Evolutionary conservation across 2,888 invertebrate genomes (phyloP).

Genomic region (Pogonocherus hispidulus): DNA sequence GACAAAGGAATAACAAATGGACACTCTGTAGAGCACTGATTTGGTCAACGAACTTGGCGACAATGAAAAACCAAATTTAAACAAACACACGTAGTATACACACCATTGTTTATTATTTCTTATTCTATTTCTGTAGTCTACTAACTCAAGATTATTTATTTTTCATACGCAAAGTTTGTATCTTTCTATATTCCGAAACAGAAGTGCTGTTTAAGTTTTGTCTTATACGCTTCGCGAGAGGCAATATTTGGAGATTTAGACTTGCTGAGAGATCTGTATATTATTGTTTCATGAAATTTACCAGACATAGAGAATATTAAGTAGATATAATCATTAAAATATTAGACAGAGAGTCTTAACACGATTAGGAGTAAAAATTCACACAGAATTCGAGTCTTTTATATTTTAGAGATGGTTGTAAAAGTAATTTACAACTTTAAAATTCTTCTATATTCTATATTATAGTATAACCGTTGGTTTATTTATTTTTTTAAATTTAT

Average conservation of each 20-base stretch:
- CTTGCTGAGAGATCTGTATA: background rate
- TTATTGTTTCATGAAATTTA: background rate
- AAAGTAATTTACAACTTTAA: too few relatives aligned
- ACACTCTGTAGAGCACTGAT: background rate
- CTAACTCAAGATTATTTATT: constrained; percentile 19
- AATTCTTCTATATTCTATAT: too few relatives aligned
- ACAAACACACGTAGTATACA: background rate
- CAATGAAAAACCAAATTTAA: background rate
- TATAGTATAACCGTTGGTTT: too few relatives aligned
- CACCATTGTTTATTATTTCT: constrained; percentile 5
- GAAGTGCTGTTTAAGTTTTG: constrained; percentile 19
- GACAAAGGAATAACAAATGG: too few relatives aligned
- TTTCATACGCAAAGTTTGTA: constrained; percentile 10
- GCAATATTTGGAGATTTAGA: background rate
- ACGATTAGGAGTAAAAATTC: too few relatives aligned
- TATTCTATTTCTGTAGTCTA: constrained; percentile 8
- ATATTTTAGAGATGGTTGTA: too few relatives aligned
- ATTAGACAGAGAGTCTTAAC: too few relatives aligned
- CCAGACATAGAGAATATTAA: background rate
- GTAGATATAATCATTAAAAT: too few relatives aligned
- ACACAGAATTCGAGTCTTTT: too few relatives aligned
- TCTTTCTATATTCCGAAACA: constrained; percentile 10
- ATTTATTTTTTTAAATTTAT: too few relatives aligned
- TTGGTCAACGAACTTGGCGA: background rate
- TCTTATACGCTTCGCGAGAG: background rate